phyloP scores from a whole-genome alignment of 2,888 invertebrate species.

The Scrobipalpa costella region DNA sequence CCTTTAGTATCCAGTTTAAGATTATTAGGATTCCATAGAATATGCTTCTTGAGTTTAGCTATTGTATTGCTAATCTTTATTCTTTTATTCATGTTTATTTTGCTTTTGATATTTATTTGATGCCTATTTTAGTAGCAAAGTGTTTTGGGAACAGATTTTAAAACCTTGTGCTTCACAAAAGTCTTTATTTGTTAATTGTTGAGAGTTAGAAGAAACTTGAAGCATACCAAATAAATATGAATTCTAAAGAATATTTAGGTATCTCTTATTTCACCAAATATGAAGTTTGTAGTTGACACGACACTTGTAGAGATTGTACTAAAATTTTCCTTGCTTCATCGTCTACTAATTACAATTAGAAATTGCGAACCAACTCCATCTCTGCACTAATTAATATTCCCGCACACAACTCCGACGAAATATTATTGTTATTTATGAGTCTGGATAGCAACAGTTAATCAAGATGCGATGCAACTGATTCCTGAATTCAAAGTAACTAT shows the following conservation, averaged over 20 bases:
- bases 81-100: constrained; percentile 4
- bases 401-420: constrained; percentile 59
- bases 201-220: too few species aligned
- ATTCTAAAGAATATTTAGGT: too few species aligned
- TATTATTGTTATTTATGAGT: constrained; percentile 73
- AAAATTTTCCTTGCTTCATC: too few species aligned
- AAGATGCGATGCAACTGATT: constrained; percentile 26
- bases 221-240: too few species aligned
- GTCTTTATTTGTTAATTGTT: too few species aligned
- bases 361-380: constrained; percentile 18
- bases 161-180: too few species aligned
- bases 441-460: constrained; percentile 39
- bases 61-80: neutral
- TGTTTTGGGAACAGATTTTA: neutral
- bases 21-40: neutral
- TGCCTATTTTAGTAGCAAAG: neutral
- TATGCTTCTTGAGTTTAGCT: constrained; percentile 4
- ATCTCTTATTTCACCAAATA: too few species aligned
- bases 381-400: constrained; percentile 68
- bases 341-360: neutral
- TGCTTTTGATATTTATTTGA: neutral
- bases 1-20: neutral
- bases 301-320: too few species aligned
- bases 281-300: too few species aligned
- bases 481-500: constrained; percentile 30